These are phyloP conservation scores for Simalia tracyae DNA, from an alignment of 2,797 vertebrate genomes.

Conservation along the genomic window DNA sequence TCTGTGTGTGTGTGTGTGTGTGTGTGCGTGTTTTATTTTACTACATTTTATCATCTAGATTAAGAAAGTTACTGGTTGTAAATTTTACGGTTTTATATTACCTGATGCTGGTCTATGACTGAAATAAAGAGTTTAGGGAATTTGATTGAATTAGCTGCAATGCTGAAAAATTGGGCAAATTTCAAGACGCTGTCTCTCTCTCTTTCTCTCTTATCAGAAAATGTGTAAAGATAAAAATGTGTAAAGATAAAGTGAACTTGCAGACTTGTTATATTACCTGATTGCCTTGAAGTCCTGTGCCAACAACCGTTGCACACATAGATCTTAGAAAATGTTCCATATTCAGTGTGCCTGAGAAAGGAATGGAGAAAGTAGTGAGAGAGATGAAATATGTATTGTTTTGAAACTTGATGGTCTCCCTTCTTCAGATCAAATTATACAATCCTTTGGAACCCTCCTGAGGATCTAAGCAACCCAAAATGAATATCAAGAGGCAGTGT, in stretches of 20 bases:
- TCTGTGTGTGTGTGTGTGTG: too few relatives aligned
- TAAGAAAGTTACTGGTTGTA: not conserved
- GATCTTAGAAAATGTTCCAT: not conserved
- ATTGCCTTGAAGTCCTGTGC: not conserved
- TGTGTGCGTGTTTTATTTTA: too few relatives aligned
- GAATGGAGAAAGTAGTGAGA: fast-evolving
- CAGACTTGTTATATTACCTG: not conserved
- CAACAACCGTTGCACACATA: not conserved
- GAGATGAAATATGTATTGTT: slow-evolving; percentile 15
- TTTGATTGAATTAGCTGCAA: not conserved
- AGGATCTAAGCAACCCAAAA: slow-evolving; percentile 1
- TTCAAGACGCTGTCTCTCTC: not conserved
- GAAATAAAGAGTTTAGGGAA: not conserved
- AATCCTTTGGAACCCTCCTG: slow-evolving; percentile 6
- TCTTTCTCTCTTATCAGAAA: not conserved
- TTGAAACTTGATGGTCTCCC: slow-evolving; percentile 21
- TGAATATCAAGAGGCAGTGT: not conserved
- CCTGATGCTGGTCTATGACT: not conserved
- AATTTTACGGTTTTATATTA: not conserved
- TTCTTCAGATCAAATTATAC: not conserved
- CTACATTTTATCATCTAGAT: too few relatives aligned
- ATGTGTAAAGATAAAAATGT: slow-evolving; percentile 9
- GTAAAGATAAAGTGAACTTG: slow-evolving; percentile 14
- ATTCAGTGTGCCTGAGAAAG: slow-evolving; percentile 6
- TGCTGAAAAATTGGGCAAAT: not conserved